Percentiles rank a stretch among this genome's conserved stretches.
Evolutionary conservation across 2,888 invertebrate genomes (phyloP).

Genomic region (Bellardia bayeri): DNA sequence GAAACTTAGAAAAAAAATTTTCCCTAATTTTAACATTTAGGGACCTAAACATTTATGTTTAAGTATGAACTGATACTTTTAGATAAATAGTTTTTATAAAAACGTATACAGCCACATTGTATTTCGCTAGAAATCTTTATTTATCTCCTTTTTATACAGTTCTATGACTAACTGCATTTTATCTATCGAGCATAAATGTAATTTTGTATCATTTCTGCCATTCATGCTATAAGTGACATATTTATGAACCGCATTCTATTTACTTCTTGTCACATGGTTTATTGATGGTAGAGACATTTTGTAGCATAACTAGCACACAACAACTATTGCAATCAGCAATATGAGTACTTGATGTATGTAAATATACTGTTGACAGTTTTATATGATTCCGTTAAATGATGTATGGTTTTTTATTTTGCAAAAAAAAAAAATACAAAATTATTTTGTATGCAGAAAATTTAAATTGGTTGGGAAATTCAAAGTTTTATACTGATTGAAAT

Average conservation of each 20-base stretch:
- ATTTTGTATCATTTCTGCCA: slow-evolving; percentile 32
- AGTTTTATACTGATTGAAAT: slow-evolving; percentile 20
- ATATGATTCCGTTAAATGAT: slow-evolving; percentile 65
- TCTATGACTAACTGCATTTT: not conserved
- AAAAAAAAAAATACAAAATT: not conserved
- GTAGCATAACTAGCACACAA: slow-evolving; percentile 2
- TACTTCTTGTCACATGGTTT: slow-evolving; percentile 63
- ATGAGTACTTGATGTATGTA: slow-evolving; percentile 53
- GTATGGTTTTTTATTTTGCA: slow-evolving; percentile 29
- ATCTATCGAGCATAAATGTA: not conserved
- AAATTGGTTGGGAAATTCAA: not conserved
- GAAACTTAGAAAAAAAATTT: no score
- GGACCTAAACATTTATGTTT: not conserved
- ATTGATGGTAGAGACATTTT: slow-evolving; percentile 45
- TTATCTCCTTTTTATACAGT: not conserved
- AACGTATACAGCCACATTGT: not conserved
- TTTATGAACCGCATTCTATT: slow-evolving; percentile 61
- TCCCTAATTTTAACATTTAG: not conserved
- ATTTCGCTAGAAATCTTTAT: not conserved
- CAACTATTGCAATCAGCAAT: slow-evolving; percentile 37
- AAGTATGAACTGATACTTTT: not conserved
- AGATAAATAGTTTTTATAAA: not conserved
- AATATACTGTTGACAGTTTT: slow-evolving; percentile 69
- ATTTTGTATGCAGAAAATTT: slow-evolving; percentile 8
- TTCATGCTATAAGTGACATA: slow-evolving; percentile 47